These are phyloP conservation scores for Hypsopygia costalis DNA, from an alignment of 2,888 invertebrate genomes.

Conservation along the genomic window DNA sequence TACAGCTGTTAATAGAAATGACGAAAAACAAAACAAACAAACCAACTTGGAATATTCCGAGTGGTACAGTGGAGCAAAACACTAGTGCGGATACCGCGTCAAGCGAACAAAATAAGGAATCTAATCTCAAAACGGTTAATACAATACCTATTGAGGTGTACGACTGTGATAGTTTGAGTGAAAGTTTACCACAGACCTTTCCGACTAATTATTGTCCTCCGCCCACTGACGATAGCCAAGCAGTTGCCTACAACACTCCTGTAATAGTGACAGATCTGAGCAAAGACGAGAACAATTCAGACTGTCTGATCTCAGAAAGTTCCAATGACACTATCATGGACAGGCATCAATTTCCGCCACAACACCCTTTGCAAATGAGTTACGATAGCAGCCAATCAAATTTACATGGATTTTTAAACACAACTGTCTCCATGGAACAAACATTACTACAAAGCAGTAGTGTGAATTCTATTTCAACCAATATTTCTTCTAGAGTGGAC, in stretches of 20 bases:
- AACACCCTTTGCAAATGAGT: slow-evolving; percentile 45
- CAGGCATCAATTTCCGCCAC: slow-evolving; percentile 50
- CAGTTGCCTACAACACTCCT: slow-evolving; percentile 41
- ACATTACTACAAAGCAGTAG: slow-evolving; percentile 49
- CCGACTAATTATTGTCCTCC: slow-evolving; percentile 50
- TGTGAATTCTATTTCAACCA: slow-evolving; percentile 49
- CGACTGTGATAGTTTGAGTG: slow-evolving; percentile 66
- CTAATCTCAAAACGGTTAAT: slow-evolving; percentile 43
- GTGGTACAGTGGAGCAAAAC: slow-evolving; percentile 39
- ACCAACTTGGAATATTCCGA: slow-evolving; percentile 69
- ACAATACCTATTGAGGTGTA: slow-evolving; percentile 65
- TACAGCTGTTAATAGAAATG: slow-evolving; percentile 56
- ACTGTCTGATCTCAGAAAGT: slow-evolving; percentile 60
- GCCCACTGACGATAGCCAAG: slow-evolving; percentile 34
- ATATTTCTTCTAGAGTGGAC: slow-evolving; percentile 45
- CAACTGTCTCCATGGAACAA: slow-evolving; percentile 54
- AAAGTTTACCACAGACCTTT: slow-evolving; percentile 53
- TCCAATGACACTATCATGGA: slow-evolving; percentile 56
- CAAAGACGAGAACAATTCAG: slow-evolving; percentile 65
- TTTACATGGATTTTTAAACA: slow-evolving; percentile 56
- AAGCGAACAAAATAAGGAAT: slow-evolving; percentile 39
- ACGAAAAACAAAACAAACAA: slow-evolving; percentile 48
- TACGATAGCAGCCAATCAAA: slow-evolving; percentile 51
- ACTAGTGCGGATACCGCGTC: slow-evolving; percentile 27
- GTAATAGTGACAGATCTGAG: slow-evolving; percentile 54